A percentile compares a stretch with the other conserved stretches of the same genome.
Evolutionary conservation across 2,113 vertebrate species (phyloP).

Genomic region (Mandrillus leucophaeus): DNA sequence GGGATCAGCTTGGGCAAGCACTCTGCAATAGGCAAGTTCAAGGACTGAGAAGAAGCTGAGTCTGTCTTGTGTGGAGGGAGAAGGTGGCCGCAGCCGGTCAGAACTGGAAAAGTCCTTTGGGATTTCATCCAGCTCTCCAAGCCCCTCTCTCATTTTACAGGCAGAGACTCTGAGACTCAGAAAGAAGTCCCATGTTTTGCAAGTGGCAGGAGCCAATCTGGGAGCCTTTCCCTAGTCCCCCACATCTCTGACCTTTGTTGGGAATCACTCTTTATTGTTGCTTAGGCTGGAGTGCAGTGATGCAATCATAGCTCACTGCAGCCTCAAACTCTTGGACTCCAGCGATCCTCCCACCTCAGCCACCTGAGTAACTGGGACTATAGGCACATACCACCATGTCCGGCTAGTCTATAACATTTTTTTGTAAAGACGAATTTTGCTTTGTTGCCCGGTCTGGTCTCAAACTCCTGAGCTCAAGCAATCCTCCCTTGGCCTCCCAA

Average conservation of each 20-base stretch:
- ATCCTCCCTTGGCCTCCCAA: too few relatives aligned
- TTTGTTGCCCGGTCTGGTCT: too few relatives aligned
- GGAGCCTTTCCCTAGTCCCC: not conserved
- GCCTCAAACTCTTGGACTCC: too few relatives aligned
- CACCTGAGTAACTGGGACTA: too few relatives aligned
- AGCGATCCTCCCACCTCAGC: too few relatives aligned
- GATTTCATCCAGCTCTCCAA: not conserved
- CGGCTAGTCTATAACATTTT: too few relatives aligned
- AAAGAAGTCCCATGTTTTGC: not conserved
- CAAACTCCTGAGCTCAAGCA: too few relatives aligned
- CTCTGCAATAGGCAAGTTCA: not conserved
- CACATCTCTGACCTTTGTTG: not conserved
- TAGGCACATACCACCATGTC: too few relatives aligned
- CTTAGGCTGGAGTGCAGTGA: too few relatives aligned
- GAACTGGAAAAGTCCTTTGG: constrained; percentile 11
- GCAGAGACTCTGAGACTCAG: not conserved
- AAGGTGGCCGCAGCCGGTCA: not conserved
- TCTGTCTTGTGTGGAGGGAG: not conserved
- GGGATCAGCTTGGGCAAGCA: not conserved
- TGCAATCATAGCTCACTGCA: too few relatives aligned
- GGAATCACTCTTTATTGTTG: not conserved
- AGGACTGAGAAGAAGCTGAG: not conserved
- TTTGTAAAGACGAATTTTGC: too few relatives aligned
- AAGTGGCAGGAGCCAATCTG: not conserved
- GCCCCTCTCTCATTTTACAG: not conserved